Conservation (phyloP, 1,140 invertebrate genomes). For the Megalonaias nervosa region DNA sequence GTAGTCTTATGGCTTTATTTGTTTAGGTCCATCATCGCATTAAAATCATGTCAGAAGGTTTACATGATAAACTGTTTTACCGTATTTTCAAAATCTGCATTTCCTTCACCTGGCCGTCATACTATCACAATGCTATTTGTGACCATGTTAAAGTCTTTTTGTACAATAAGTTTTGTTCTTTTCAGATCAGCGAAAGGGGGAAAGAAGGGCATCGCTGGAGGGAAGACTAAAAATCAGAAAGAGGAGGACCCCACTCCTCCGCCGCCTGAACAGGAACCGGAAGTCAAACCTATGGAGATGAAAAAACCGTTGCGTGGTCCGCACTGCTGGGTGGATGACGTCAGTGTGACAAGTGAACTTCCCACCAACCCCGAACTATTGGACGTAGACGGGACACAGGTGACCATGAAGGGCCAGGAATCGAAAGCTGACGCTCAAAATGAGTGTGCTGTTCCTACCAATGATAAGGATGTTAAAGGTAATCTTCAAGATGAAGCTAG, state of each 20-base stretch:
- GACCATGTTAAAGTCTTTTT: too few species aligned
- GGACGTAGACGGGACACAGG: slow-evolving; percentile 1
- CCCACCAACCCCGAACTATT: slow-evolving; percentile 11
- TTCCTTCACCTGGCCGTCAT: too few species aligned
- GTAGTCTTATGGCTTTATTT: too few species aligned
- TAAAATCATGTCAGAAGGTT: too few species aligned
- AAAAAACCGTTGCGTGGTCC: slow-evolving; percentile 45
- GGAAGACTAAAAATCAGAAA: slow-evolving; percentile 9
- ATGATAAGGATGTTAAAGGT: background rate
- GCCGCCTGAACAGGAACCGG: slow-evolving; percentile 35
- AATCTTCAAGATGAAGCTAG: slow-evolving; percentile 2
- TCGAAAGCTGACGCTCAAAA: background rate
- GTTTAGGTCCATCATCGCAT: too few species aligned
- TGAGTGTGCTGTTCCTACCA: background rate
- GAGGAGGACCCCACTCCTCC: slow-evolving; percentile 25
- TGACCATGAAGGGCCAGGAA: background rate
- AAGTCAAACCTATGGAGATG: slow-evolving; percentile 28
- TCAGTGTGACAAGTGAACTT: slow-evolving; percentile 41
- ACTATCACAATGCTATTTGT: too few species aligned
- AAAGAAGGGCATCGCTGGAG: too few species aligned
- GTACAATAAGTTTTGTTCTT: too few species aligned
- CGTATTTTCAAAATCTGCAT: too few species aligned
- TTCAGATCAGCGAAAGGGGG: too few species aligned
- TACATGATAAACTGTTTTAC: too few species aligned
- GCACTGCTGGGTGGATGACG: slow-evolving; percentile 54